These are phyloP conservation scores for Andinoacara biseriatus DNA, from an alignment of 2,113 vertebrate species.

Conservation along the genomic window DNA sequence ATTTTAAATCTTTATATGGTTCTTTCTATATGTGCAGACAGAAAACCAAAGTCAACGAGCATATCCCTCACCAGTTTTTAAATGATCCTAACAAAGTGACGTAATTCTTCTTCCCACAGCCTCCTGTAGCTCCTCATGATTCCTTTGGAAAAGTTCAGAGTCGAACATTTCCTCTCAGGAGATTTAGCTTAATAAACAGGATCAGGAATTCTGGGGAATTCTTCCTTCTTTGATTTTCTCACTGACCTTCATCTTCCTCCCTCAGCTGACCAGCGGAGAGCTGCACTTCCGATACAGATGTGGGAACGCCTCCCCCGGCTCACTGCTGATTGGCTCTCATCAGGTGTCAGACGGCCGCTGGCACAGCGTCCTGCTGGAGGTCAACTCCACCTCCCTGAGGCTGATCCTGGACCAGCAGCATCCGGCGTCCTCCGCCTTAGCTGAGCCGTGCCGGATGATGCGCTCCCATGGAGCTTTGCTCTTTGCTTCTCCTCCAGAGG, in stretches of 20 bases:
- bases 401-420: slow-evolving; percentile 81
- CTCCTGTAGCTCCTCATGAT: too few species aligned
- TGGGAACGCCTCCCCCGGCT: slow-evolving; percentile 52
- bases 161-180: too few species aligned
- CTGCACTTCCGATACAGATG: slow-evolving; percentile 85
- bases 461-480: slow-evolving; percentile 76
- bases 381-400: slow-evolving; percentile 75
- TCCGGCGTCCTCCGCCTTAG: slow-evolving; percentile 64
- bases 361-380: slow-evolving; percentile 87
- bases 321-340: slow-evolving; percentile 66
- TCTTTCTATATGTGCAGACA: too few species aligned
- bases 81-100: neutral
- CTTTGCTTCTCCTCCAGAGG: slow-evolving; percentile 75
- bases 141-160: neutral
- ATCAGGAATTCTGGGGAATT: neutral
- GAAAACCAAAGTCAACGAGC: too few species aligned
- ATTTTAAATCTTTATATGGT: too few species aligned
- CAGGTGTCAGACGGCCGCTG: slow-evolving; percentile 82
- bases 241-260: neutral
- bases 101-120: neutral
- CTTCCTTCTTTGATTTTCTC: neutral
- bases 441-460: slow-evolving; percentile 77
- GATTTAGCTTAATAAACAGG: neutral
- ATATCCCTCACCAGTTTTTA: too few species aligned
- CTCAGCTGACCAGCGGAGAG: slow-evolving; percentile 83